Base-by-base conservation (phyloP, 2,797 vertebrate genomes). In the Myotis pilosus region DNA sequence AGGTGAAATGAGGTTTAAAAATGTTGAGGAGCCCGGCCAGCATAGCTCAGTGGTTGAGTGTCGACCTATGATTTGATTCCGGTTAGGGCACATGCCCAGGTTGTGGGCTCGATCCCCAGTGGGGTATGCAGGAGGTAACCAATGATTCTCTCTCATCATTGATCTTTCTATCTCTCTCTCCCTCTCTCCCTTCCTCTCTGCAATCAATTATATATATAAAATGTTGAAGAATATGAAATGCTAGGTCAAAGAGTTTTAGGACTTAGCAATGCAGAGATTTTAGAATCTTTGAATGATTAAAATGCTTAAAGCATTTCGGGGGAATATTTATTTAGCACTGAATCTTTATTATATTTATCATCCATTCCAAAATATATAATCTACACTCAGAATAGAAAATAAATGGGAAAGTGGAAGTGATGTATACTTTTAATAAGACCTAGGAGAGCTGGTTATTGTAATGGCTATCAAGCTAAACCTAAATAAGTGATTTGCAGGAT, bases 301-400 rank as follows among this genome's bases (percentile, higher is more conserved):
- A 94, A 95, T 89, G 22, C 68, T 79, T 55, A 78, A 93, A 87
- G 13, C 8, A 15, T 30, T 62, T 30, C 69, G 15, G 30, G 17
- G 49, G 69, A 89, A 62, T 84, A 88, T 17, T 36, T 36, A 69
- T 10, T 13, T 76, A 57, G 19, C 16, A 30, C 19, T 75, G 16
- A 33, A 49, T 53, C 38, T 92, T 87, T 44, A 72, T 17, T 72
- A 47, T 51, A 41, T 47, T 87, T 79, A 28, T 62, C 30, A 78
- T 76, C 51, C 53, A n/a, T 75, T 55, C 19, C 57, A 88, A 94
- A 76, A 33, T 20, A 8, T 53, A 3, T 66, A 44, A 57, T 38
- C 13, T 92, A 53, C 79, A 51, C 8, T 80, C 44, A 81, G n/a
- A 95, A 36, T 8, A 92, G 51, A 86, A 92, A 95, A 87, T n/a